These are phyloP conservation scores for Rhagium mordax DNA, from an alignment of 2,888 invertebrate species.

Conservation along the genomic window DNA sequence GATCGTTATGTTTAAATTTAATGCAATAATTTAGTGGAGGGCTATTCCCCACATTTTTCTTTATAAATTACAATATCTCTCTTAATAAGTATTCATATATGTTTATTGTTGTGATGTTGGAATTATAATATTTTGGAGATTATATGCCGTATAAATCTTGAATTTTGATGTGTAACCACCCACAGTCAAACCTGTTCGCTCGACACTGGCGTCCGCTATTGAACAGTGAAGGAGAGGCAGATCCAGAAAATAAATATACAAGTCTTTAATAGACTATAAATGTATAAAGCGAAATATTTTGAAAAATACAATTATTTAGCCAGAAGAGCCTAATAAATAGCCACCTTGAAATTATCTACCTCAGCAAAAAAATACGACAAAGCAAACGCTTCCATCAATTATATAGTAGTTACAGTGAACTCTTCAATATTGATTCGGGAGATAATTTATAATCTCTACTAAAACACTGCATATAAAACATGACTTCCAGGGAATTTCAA, in stretches of 20 bases:
- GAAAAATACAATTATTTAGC: no score
- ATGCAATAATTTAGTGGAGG: constrained; percentile 14
- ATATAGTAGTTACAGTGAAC: not conserved
- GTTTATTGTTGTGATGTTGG: constrained; percentile 44
- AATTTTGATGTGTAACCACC: constrained; percentile 53
- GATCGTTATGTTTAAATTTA: not conserved
- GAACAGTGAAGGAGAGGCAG: not conserved
- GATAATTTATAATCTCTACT: constrained; percentile 17
- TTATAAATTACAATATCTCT: constrained; percentile 19
- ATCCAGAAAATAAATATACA: no score
- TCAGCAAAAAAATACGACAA: not conserved
- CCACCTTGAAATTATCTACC: no score
- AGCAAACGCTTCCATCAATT: not conserved
- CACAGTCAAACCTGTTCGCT: constrained; percentile 51
- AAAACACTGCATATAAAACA: constrained; percentile 12
- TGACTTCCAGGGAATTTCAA: constrained; percentile 30
- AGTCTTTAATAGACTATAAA: no score
- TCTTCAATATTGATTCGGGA: constrained; percentile 12
- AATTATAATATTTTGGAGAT: constrained; percentile 53
- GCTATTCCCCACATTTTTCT: not conserved
- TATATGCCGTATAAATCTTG: constrained; percentile 50
- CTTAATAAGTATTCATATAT: constrained; percentile 42
- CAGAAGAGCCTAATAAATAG: no score
- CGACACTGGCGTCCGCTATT: constrained; percentile 9
- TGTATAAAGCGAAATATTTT: no score